phyloP scores from a whole-genome alignment of 2,888 invertebrate species.

The Meliscaeva auricollis region DNA sequence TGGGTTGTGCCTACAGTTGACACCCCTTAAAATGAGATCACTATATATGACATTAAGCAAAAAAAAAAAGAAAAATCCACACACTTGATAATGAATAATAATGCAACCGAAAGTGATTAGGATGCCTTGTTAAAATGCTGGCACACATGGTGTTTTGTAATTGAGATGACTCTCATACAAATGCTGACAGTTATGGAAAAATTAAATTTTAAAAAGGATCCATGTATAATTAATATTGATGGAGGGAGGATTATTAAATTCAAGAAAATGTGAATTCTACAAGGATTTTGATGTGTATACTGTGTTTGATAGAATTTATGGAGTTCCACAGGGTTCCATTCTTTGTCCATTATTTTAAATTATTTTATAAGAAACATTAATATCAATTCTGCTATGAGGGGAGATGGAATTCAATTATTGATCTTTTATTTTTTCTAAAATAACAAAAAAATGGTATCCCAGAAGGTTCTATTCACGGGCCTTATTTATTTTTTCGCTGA shows the following conservation, averaged over 20 bases:
- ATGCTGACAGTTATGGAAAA: constrained; percentile 35
- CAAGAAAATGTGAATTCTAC: background rate
- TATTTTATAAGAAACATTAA: background rate
- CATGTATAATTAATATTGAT: background rate
- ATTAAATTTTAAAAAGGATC: background rate
- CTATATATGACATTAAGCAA: constrained; percentile 38
- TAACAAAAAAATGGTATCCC: background rate
- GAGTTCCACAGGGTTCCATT: background rate
- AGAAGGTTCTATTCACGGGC: background rate
- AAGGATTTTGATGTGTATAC: background rate
- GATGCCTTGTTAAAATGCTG: constrained; percentile 30
- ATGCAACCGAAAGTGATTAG: constrained; percentile 69
- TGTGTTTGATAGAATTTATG: background rate
- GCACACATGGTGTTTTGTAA: constrained; percentile 41
- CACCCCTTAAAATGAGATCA: constrained; percentile 52
- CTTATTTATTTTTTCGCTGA: too few species aligned
- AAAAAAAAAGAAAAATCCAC: constrained; percentile 19
- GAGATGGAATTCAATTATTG: too few species aligned
- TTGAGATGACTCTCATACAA: constrained; percentile 27
- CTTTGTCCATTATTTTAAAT: background rate
- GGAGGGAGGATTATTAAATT: background rate
- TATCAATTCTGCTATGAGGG: too few species aligned
- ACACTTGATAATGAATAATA: constrained; percentile 62
- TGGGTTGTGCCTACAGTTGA: constrained; percentile 60
- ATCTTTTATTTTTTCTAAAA: too few species aligned